phyloP scores from a whole-genome alignment of 2,113 vertebrate species.

The Prietella phreatophila region DNA sequence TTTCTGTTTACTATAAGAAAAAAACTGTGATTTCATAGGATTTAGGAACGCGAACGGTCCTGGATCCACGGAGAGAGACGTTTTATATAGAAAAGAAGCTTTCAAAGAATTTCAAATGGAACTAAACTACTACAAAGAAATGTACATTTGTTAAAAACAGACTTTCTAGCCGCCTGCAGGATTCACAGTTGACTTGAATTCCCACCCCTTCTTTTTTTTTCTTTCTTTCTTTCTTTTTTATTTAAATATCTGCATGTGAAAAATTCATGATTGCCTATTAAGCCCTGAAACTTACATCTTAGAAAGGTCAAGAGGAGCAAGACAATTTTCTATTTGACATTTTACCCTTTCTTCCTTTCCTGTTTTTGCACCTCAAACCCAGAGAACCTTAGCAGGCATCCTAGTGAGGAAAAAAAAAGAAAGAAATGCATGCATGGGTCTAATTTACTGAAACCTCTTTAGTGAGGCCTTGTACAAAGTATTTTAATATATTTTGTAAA shows the following conservation, averaged over 20 bases:
- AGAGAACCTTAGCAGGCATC: conserved; percentile 83
- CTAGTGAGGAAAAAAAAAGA: conserved; percentile 84
- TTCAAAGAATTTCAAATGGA: conserved; percentile 55
- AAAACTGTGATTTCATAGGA: conserved; percentile 87
- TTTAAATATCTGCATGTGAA: conserved; percentile 89
- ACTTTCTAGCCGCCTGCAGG: conserved; percentile 81
- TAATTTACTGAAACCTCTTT: conserved; percentile 86
- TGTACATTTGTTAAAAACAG: conserved; percentile 83
- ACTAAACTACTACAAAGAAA: conserved; percentile 71
- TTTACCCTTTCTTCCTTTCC: conserved; percentile 55
- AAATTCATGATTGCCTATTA: conserved; percentile 83
- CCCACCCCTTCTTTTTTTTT: conserved; percentile 74
- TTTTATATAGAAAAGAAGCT: conserved; percentile 71
- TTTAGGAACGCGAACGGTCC: conserved; percentile 72
- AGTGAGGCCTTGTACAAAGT: conserved; percentile 95
- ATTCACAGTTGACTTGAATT: conserved; percentile 76
- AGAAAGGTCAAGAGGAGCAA: conserved; percentile 78
- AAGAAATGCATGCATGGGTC: conserved; percentile 94
- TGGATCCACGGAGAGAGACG: conserved; percentile 68
- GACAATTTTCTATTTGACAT: conserved; percentile 67
- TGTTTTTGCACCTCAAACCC: conserved; percentile 82
- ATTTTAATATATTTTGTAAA: conserved; percentile 99
- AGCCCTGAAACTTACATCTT: conserved; percentile 82
- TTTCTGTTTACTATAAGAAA: conserved; percentile 72
- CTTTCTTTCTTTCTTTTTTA: conserved; percentile 75